These are phyloP conservation scores for Lagodon rhomboides DNA, from an alignment of 2,797 vertebrate species.

Conservation along the genomic window DNA sequence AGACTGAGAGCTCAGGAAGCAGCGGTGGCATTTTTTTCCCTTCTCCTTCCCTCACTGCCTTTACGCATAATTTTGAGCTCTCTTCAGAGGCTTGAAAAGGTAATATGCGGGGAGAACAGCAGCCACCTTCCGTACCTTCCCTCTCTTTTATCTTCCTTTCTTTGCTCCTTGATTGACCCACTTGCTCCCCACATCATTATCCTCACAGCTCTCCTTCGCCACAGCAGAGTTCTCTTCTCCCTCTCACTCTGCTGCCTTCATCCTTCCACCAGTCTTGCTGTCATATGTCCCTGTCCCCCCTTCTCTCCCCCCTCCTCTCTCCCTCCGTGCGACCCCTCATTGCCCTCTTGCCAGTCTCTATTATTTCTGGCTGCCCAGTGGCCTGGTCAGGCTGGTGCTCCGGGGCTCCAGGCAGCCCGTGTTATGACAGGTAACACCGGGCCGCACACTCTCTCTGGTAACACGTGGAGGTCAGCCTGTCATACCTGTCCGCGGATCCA, in stretches of 20 bases:
- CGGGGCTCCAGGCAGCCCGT: constrained; percentile 67
- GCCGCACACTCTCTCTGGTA: constrained; percentile 76
- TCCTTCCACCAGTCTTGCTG: constrained; percentile 51
- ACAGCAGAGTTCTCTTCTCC: constrained; percentile 39
- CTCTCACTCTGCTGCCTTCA: constrained; percentile 55
- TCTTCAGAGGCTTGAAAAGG: constrained; percentile 31
- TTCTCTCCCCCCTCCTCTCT: background rate
- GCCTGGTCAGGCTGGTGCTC: constrained; percentile 75
- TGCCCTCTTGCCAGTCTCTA: constrained; percentile 82
- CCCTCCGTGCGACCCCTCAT: constrained; percentile 68
- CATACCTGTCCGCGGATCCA: constrained; percentile 76
- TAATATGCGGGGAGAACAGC: constrained; percentile 38
- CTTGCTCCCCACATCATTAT: constrained; percentile 66
- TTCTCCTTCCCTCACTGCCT: constrained; percentile 28
- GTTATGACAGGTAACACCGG: constrained; percentile 83
- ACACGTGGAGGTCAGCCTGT: constrained; percentile 81
- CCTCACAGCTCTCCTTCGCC: constrained; percentile 46
- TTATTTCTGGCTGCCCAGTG: constrained; percentile 81
- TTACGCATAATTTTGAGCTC: constrained; percentile 39
- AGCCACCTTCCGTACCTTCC: constrained; percentile 36
- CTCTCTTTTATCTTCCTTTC: constrained; percentile 61
- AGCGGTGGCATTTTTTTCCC: constrained; percentile 1
- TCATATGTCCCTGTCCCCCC: constrained; percentile 60
- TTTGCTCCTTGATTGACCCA: constrained; percentile 62
- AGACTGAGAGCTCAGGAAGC: constrained; percentile 26